Base-by-base conservation (phyloP, 2,888 invertebrate genomes). In the Andrena hattorfiana region DNA sequence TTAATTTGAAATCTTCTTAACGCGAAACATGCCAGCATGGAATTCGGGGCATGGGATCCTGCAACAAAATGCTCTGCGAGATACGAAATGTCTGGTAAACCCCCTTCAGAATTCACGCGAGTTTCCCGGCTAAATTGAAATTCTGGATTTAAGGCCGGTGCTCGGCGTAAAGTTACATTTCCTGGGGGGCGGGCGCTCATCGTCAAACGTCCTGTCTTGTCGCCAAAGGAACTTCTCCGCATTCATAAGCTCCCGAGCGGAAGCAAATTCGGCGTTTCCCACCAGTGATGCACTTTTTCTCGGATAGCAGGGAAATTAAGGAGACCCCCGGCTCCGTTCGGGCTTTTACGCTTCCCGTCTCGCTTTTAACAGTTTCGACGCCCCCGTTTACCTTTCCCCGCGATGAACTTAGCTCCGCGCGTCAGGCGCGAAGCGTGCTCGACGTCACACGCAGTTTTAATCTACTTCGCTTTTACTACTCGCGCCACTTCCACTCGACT, bases 121-220 rank as follows among this genome's bases (percentile, higher is more conserved):
- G 70, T 66, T 76, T 79, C 76, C 59, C 20, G 60, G 64, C 51
- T 66, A 77, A 80, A 80, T 80, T 80, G 79, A 80, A 80, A 80
- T 77, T 80, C 70, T 66, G 59, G 64, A 77, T 80, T 80, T 77
- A 80, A 80, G 77, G 62, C 48, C 62, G 67, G 26, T n/a, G 62
- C 42, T 35, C 28, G 48, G 35, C 77, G 77, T 54, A 66, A 70
- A 77, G 70, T 80, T 64, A 42, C 79, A 35, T 66, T 51, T 49
- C 56, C 42, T 28, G 32, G 49, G 56, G 56, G 51, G 67, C 8
- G 30, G 28, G 5, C 66, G 56, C 32, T 64, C 64, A 54, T 69
- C 76, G 48, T 71, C 71, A 16, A 72, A 66, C 77, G 64, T 51
- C 13, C 35, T 32, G 62, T 62, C 20, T 48, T 49, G 20, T 49